A percentile compares a stretch with the other conserved stretches of the same genome.
These are phyloP conservation scores for Elaeidobius kamerunicus DNA, from an alignment of 2,888 invertebrate species.

Conservation along the genomic window DNA sequence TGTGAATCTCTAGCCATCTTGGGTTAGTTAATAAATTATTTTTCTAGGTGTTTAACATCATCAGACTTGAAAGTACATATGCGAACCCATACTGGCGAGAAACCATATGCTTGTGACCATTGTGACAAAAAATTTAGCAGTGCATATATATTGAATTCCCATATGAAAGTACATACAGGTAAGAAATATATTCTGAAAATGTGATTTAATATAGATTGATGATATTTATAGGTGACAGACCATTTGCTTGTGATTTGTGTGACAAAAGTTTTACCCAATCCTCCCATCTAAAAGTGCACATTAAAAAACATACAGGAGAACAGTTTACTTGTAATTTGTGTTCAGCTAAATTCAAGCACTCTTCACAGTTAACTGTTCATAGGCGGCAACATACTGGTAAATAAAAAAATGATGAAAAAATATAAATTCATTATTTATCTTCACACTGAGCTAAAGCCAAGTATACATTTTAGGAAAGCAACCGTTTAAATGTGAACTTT, in stretches of 20 bases:
- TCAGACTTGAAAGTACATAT: conserved; percentile 55
- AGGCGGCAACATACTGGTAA: conserved; percentile 45
- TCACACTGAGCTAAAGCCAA: background rate
- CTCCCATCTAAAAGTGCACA: conserved; percentile 58
- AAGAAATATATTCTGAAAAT: conserved; percentile 2
- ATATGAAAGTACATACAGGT: conserved; percentile 58
- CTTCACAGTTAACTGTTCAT: conserved; percentile 48
- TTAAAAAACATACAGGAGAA: conserved; percentile 58
- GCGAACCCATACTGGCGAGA: conserved; percentile 48
- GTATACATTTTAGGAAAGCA: conserved; percentile 41
- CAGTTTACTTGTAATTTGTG: conserved; percentile 47
- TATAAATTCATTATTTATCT: background rate
- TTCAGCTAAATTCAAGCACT: conserved; percentile 45
- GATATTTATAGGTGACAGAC: conserved; percentile 52
- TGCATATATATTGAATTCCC: conserved; percentile 58
- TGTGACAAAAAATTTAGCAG: conserved; percentile 56
- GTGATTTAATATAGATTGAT: background rate
- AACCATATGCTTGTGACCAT: conserved; percentile 44
- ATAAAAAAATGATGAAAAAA: background rate
- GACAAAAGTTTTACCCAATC: conserved; percentile 60
- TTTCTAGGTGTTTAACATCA: conserved; percentile 52
- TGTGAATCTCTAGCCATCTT: background rate
- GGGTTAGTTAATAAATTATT: background rate
- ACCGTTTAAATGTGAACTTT: conserved; percentile 46
- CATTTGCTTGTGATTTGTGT: conserved; percentile 57